Conservation (phyloP, 2,888 invertebrate species). For the Epinotia brunnichana region DNA sequence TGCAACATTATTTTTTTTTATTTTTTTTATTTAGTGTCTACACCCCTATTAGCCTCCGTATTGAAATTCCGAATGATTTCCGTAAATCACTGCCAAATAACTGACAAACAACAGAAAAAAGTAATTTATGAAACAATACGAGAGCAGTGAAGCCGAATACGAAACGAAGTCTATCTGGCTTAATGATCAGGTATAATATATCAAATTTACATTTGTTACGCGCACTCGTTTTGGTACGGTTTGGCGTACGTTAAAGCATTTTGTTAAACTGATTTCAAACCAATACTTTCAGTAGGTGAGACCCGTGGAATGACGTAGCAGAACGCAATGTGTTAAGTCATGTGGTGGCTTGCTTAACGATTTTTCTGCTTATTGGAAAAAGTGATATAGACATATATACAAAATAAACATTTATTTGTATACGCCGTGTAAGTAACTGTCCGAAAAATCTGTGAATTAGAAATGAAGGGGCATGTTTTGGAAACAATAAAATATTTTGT, state of each 20-base stretch:
- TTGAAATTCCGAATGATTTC: background rate
- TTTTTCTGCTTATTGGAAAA: constrained; percentile 56
- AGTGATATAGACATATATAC: constrained; percentile 42
- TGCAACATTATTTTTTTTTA: too few relatives aligned
- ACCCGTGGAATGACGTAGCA: constrained; percentile 62
- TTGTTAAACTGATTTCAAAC: background rate
- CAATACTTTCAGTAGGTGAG: background rate
- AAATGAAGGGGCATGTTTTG: too few relatives aligned
- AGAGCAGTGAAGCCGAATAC: constrained; percentile 61
- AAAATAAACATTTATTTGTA: too few relatives aligned
- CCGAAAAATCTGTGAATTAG: too few relatives aligned
- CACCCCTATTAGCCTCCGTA: too few relatives aligned
- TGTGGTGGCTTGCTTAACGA: constrained; percentile 66
- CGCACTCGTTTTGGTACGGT: background rate
- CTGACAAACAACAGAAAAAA: constrained; percentile 54
- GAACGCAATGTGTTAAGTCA: constrained; percentile 71
- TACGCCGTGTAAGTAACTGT: too few relatives aligned
- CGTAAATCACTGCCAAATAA: constrained; percentile 44
- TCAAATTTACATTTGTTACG: background rate
- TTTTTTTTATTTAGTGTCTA: too few relatives aligned
- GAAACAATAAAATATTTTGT: too few relatives aligned
- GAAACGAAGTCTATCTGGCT: constrained; percentile 39
- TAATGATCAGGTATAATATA: background rate
- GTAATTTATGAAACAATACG: constrained; percentile 61
- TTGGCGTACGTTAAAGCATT: background rate